Conservation (phyloP, 2,113 vertebrate species). For the Brevimyrus niger region DNA sequence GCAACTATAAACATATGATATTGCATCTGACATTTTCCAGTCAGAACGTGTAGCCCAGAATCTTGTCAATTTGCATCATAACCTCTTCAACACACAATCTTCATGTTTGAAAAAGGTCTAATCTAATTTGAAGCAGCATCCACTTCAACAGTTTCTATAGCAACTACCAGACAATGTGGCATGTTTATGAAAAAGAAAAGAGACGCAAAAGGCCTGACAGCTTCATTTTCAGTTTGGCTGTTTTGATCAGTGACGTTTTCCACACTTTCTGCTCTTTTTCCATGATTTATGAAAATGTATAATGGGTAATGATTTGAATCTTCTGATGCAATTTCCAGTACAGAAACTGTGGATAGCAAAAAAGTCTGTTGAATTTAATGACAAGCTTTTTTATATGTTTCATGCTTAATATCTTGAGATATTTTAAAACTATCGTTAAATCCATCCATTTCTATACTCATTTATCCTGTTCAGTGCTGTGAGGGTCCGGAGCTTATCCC, state of each 20-base stretch:
- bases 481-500: not conserved
- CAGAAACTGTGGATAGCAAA: not conserved
- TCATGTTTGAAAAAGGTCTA: conserved; percentile 21
- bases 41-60: not conserved
- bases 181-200: conserved; percentile 9
- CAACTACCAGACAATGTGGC: conserved; percentile 16
- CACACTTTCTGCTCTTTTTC: not conserved
- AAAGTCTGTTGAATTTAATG: not conserved
- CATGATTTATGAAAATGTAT: not conserved
- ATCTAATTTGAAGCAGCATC: conserved; percentile 21
- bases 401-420: not conserved
- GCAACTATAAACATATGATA: not conserved
- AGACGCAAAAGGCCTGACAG: not conserved
- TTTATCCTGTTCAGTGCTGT: not conserved
- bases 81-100: not conserved
- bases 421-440: not conserved
- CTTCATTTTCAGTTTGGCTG: not conserved
- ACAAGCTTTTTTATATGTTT: not conserved
- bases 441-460: not conserved
- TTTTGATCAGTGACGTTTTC: not conserved
- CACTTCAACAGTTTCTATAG: conserved; percentile 24
- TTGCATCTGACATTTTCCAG: not conserved
- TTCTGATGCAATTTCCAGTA: not conserved
- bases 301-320: not conserved
- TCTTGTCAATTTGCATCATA: not conserved